Conservation (phyloP, 2,888 invertebrate genomes). For the Caenorhabditis virilis region DNA sequence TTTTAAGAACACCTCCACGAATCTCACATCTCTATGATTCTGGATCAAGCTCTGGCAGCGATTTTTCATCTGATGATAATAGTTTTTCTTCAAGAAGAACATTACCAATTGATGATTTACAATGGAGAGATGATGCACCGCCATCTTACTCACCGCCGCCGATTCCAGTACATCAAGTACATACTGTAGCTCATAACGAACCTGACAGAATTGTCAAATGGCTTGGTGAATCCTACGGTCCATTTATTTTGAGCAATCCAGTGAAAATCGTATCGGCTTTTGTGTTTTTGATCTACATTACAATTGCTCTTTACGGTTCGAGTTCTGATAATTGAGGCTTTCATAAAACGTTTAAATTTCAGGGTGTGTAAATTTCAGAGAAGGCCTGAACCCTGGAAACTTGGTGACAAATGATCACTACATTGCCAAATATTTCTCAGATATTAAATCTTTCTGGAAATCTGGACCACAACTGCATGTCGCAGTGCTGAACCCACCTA, state of each 20-base stretch:
- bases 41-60: slow-evolving; percentile 12
- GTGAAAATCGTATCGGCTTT: slow-evolving; percentile 44
- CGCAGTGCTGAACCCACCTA: slow-evolving; percentile 62
- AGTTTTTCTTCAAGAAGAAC: slow-evolving; percentile 42
- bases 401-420: slow-evolving; percentile 66
- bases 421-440: slow-evolving; percentile 62
- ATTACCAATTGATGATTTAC: slow-evolving; percentile 14
- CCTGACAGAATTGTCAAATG: slow-evolving; percentile 48
- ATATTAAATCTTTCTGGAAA: slow-evolving; percentile 65
- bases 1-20: slow-evolving; percentile 2
- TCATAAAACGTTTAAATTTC: slow-evolving; percentile 4
- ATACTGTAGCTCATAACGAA: slow-evolving; percentile 11
- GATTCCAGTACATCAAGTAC: slow-evolving; percentile 1
- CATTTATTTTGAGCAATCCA: slow-evolving; percentile 55
- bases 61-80: slow-evolving; percentile 22
- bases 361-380: slow-evolving; percentile 74
- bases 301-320: slow-evolving; percentile 43
- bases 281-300: slow-evolving; percentile 51
- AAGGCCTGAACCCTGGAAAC: slow-evolving; percentile 66
- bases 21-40: slow-evolving; percentile 7
- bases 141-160: slow-evolving; percentile 6
- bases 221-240: slow-evolving; percentile 59
- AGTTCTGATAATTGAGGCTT: neutral
- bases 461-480: slow-evolving; percentile 63
- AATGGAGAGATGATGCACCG: slow-evolving; percentile 11